phyloP scores from a whole-genome alignment of 2,113 vertebrate genomes.

The Panthera tigris region DNA sequence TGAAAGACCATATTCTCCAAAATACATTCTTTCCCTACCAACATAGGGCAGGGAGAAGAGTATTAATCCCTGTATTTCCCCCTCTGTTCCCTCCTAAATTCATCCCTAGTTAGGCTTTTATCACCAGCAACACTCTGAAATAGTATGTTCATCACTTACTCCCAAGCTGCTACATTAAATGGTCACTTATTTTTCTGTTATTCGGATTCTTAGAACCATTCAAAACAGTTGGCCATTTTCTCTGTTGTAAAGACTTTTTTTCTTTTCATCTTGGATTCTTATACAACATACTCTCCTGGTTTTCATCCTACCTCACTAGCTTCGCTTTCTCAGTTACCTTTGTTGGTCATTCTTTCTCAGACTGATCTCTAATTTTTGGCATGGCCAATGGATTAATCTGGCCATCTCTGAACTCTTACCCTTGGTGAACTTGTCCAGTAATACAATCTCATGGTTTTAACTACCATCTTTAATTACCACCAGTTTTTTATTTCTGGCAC shows the following conservation, averaged over 20 bases:
- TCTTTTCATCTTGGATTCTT: not conserved
- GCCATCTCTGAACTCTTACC: not conserved
- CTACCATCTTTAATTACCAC: not conserved
- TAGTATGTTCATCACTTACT: not conserved
- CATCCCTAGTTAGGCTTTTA: not conserved
- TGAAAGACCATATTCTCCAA: not conserved
- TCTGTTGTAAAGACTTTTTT: not conserved
- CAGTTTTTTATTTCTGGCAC: not conserved
- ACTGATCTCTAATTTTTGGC: not conserved
- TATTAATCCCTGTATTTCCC: not conserved
- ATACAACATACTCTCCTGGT: not conserved
- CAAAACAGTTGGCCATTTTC: not conserved
- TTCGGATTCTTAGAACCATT: not conserved
- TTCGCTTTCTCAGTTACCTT: not conserved
- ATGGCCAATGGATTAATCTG: not conserved
- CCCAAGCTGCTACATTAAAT: not conserved
- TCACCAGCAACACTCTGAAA: not conserved
- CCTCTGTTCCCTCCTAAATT: not conserved
- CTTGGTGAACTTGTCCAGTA: fast-evolving
- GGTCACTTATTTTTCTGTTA: not conserved
- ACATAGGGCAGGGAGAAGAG: fast-evolving
- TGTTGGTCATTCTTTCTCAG: not conserved
- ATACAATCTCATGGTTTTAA: not conserved
- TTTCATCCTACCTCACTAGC: not conserved
- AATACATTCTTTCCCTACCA: not conserved